A percentile compares a stretch with the other conserved stretches of the same genome.
Evolutionary conservation across 2,888 invertebrate genomes (phyloP).

Genomic region (Salticus scenicus): DNA sequence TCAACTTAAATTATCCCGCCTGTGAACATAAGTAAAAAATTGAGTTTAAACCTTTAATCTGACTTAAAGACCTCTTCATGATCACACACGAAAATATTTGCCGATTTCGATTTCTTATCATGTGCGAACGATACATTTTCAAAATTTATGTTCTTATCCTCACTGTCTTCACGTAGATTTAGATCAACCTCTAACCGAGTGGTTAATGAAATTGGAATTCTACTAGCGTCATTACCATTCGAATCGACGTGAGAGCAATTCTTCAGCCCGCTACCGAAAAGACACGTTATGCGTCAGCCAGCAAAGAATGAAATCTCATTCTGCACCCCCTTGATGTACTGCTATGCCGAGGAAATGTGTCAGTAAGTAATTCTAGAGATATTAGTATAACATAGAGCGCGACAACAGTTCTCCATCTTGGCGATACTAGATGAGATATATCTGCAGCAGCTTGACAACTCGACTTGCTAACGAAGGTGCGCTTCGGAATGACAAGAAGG

Average conservation of each 20-base stretch:
- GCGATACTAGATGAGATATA: constrained; percentile 32
- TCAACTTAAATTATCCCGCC: too few relatives aligned
- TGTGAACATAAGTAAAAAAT: too few relatives aligned
- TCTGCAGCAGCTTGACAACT: constrained; percentile 6
- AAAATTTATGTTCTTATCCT: constrained; percentile 1
- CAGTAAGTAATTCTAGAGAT: constrained; percentile 54
- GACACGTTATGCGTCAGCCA: background rate
- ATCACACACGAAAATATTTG: too few relatives aligned
- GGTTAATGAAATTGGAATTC: background rate
- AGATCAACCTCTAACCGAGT: background rate
- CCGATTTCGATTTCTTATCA: background rate
- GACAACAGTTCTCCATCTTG: constrained; percentile 52
- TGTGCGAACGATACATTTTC: background rate
- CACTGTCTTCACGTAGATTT: background rate
- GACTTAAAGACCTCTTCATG: too few relatives aligned
- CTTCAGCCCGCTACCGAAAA: background rate
- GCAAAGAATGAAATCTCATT: constrained; percentile 14
- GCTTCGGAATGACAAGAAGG: constrained; percentile 31
- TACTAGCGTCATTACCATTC: background rate
- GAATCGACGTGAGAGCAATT: background rate
- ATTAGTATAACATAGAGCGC: constrained; percentile 49
- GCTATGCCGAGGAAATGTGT: constrained; percentile 26
- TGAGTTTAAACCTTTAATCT: too few relatives aligned
- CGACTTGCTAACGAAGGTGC: constrained; percentile 4
- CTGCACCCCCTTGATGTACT: background rate